Base-by-base conservation (phyloP, 2,113 vertebrate species). In the Cebus imitator region DNA sequence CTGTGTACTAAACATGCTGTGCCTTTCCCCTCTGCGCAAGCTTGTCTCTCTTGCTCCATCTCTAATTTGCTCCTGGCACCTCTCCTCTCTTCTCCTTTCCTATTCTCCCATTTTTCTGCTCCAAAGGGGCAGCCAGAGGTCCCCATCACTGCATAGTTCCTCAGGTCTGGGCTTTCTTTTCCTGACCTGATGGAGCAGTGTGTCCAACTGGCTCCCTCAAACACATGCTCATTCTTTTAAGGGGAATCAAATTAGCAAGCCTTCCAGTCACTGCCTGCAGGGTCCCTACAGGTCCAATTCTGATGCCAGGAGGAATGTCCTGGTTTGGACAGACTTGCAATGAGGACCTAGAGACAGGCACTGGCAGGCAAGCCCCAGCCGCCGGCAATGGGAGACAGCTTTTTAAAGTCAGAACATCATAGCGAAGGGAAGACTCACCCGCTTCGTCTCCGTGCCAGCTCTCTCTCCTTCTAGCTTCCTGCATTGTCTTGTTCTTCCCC, bases 1-100 rank as follows among this genome's bases (percentile, higher is more conserved):
- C 76, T 43, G 3, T 5, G 18, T 4, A 43, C 37, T 5, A 43
- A 76, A 37, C 5, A 17, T 0, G 1, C 27, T 4, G 0, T n/a
- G 13, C 0, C 1, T 66, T 48, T 3, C 4, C 13, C 37, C 6
- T 79, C 13, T 2, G 6, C 11, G 70, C 18, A 48, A 48, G 57
- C 11, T 10, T 0, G 1, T 50, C 18, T 23, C 50, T 84, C 21
- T 27, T 43, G 78, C 18, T 32, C 11, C 48, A 27, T 9, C 58
- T 90, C 37, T 14, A 37, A 18, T 10, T 61, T 14, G 8, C 68
- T 11, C n/a, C n/a, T 6, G 20, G 50, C 32, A 2, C 32, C 45
- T 50, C 64, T 30, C 64, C 18, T 43, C 35, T 35, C 3, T 4
- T 32, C 25, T 20, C 25, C 55, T 30, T 64, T 64, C 61, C 17